phyloP scores from a whole-genome alignment of 2,888 invertebrate species.

The Oscheius sp. region DNA sequence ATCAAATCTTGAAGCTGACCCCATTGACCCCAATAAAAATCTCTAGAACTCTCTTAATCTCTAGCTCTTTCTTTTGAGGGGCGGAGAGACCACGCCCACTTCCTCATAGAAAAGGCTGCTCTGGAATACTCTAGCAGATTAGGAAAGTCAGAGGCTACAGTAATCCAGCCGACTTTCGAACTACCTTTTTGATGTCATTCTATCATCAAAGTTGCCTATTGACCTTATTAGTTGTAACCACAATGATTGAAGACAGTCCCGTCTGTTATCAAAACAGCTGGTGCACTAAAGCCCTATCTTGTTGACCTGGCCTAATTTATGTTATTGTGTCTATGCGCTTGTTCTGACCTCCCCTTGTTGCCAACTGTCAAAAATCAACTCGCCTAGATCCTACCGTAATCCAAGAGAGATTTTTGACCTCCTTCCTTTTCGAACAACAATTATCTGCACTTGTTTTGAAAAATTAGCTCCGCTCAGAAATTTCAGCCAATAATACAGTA shows the following conservation, averaged over 20 bases:
- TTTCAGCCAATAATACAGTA: constrained; percentile 16
- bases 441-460: too few species aligned
- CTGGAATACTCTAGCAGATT: constrained; percentile 8
- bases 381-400: too few species aligned
- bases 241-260: too few species aligned
- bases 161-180: neutral
- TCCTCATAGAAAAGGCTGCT: constrained; percentile 21
- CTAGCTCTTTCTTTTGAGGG: constrained; percentile 28
- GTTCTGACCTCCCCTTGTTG: neutral
- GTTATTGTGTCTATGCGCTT: neutral
- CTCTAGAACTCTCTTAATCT: constrained; percentile 12
- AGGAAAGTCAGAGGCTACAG: constrained; percentile 13
- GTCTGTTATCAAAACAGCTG: constrained; percentile 1
- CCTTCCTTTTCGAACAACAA: too few species aligned
- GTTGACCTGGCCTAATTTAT: constrained; percentile 20
- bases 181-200: neutral
- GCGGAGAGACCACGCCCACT: constrained; percentile 20
- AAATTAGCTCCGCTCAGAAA: neutral
- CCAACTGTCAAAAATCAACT: constrained; percentile 4
- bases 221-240: neutral
- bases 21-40: neutral
- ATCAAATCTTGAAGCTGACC: neutral
- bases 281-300: constrained; percentile 9
- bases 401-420: too few species aligned
- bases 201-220: neutral